Evolutionary conservation across 2,888 invertebrate species (phyloP).

Genomic region (Gymnoscelis rufifasciata): DNA sequence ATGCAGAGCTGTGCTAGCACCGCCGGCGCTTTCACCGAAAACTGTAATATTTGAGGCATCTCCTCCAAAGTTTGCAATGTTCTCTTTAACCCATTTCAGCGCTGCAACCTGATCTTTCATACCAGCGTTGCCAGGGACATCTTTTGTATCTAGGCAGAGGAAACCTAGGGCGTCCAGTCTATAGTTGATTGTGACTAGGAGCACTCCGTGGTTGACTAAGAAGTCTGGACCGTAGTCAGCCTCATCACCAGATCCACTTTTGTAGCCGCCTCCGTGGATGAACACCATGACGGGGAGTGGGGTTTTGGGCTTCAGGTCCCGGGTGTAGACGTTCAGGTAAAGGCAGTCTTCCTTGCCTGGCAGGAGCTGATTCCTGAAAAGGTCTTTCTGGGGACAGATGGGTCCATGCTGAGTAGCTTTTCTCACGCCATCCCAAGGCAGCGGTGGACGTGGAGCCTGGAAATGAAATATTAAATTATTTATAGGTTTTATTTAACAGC

Average conservation of each 20-base stretch:
- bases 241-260: constrained; percentile 53
- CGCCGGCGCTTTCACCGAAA: constrained; percentile 53
- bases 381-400: constrained; percentile 43
- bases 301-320: constrained; percentile 29
- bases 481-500: too few species aligned
- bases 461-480: too few species aligned
- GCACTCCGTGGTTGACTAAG: constrained; percentile 68
- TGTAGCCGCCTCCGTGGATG: constrained; percentile 51
- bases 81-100: constrained; percentile 45
- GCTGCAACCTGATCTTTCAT: constrained; percentile 59
- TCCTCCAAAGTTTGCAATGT: constrained; percentile 44
- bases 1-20: constrained; percentile 38
- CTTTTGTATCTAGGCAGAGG: constrained; percentile 69
- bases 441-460: constrained; percentile 30
- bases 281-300: constrained; percentile 49
- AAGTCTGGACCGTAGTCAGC: constrained; percentile 75
- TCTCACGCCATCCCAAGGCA: constrained; percentile 27
- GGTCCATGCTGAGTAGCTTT: constrained; percentile 46
- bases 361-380: constrained; percentile 32
- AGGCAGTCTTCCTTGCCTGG: constrained; percentile 47
- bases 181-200: constrained; percentile 78
- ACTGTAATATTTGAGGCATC: constrained; percentile 44
- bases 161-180: constrained; percentile 76
- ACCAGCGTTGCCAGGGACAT: constrained; percentile 80
- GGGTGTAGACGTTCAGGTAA: constrained; percentile 50